Conservation (phyloP, 2,113 vertebrate species). For the Pandion haliaetus region DNA sequence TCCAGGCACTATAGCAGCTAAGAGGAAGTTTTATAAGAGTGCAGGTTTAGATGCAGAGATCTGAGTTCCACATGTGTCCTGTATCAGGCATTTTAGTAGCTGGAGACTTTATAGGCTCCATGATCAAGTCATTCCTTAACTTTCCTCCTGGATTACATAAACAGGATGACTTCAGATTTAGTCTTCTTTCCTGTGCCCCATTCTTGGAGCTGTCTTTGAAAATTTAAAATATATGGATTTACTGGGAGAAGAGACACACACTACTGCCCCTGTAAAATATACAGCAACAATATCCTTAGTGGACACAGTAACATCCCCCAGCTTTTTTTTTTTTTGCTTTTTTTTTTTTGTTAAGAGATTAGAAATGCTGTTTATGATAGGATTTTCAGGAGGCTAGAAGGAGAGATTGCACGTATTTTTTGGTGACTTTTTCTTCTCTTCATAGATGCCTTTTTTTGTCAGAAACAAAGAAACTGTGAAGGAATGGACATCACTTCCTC, state of each 20-base stretch:
- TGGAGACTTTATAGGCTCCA: background rate
- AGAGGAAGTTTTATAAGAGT: background rate
- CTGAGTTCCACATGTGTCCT: background rate
- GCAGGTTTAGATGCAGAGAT: background rate
- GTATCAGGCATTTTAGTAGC: background rate
- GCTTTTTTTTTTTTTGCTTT: background rate
- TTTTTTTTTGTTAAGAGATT: background rate
- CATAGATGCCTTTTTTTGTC: rapidly evolving
- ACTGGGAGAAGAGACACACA: background rate
- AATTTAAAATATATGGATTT: background rate
- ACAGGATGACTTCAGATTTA: background rate
- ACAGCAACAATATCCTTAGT: background rate
- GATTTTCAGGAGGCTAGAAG: background rate
- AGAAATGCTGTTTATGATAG: background rate
- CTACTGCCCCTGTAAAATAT: background rate
- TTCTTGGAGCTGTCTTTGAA: background rate
- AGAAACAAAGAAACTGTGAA: background rate
- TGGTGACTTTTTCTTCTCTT: background rate
- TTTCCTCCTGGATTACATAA: background rate
- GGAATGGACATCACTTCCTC: background rate
- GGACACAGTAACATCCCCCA: background rate
- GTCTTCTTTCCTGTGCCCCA: background rate
- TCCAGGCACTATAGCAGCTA: background rate
- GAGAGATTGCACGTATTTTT: background rate
- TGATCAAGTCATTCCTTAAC: background rate